Evolutionary conservation across 2,797 vertebrate species (phyloP).

Genomic region (Cyclura pinguis): DNA sequence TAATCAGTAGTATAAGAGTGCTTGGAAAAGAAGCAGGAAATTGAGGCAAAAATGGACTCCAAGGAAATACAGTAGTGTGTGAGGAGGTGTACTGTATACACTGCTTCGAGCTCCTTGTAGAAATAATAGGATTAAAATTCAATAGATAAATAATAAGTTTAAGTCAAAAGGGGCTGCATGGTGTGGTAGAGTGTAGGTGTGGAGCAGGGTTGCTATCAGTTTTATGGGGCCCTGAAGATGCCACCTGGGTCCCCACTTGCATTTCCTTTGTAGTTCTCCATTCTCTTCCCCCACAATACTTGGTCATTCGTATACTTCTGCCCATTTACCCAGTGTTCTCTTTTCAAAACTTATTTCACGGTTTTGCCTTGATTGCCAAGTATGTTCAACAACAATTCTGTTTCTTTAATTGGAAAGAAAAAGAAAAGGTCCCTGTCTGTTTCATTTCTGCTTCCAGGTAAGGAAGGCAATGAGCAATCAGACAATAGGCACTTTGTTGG

Average conservation of each 20-base stretch:
- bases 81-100: not conserved
- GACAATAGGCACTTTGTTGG: not conserved
- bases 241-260: not conserved
- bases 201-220: not conserved
- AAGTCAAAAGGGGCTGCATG: not conserved
- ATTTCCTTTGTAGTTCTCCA: not conserved
- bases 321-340: not conserved
- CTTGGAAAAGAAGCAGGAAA: not conserved
- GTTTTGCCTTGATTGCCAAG: not conserved
- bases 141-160: not conserved
- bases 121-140: not conserved
- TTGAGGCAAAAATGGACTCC: not conserved
- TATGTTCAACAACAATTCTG: not conserved
- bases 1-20: not conserved
- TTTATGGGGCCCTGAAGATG: not conserved
- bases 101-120: not conserved
- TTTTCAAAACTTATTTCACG: too few species aligned
- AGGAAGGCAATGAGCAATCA: not conserved
- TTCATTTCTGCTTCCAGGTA: not conserved
- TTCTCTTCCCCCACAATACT: not conserved
- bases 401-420: not conserved
- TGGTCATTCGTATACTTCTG: not conserved
- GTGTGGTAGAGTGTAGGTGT: not conserved
- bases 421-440: not conserved
- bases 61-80: not conserved